Evolutionary conservation across 1,140 invertebrate species (phyloP), one percentile per base, ranked within the genome.

Genomic region (Rhyzopertha dominica): DNA sequence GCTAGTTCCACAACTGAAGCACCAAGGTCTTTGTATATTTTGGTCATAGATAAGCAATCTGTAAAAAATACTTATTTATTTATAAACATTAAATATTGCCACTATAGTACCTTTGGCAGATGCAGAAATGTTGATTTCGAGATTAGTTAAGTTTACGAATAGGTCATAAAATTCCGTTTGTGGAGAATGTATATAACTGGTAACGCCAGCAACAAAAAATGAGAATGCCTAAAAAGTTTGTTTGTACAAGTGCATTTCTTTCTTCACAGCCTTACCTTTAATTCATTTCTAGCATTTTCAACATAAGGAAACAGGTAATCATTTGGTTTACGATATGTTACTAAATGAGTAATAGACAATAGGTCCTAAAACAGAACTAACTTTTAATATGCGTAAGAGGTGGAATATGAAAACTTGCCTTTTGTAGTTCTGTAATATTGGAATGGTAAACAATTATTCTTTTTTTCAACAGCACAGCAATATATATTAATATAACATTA

Each of bases 401-500:
- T 34, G 31, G 8, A 12, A 43, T n/a, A n/a, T n/a, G n/a, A 38
- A 4, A 35, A 26, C 10, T 31, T 49, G 51, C 49, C 47, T 45
- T 46, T 35, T 45, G 30, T 16, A 57, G 25, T 28, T 9, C 13
- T 19, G 26, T 28, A 34, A 45, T 14, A 32, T 47, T 36, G n/a
- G 14, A 2, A 25, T 51, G 40, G 39, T 49, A 57, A 8, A 54
- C 24, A 36, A 57, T 35, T 13, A 54, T 29, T 7, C 51, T 22
- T 36, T 45, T 54, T 24, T 57, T 57, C 17, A 57, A 45, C 12
- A 57, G 46, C n/a, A 57, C 18, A 13, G 42, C 48, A 37, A 24
- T 46, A 26, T 46, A 57, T 17, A 57, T 45, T 28, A 57, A 47
- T 35, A 57, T 49, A 28, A 54, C 47, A 43, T 57, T 48, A 20